These are phyloP conservation scores for Lepidotrigona ventralis DNA, from an alignment of 1,140 invertebrate species.

Conservation along the genomic window DNA sequence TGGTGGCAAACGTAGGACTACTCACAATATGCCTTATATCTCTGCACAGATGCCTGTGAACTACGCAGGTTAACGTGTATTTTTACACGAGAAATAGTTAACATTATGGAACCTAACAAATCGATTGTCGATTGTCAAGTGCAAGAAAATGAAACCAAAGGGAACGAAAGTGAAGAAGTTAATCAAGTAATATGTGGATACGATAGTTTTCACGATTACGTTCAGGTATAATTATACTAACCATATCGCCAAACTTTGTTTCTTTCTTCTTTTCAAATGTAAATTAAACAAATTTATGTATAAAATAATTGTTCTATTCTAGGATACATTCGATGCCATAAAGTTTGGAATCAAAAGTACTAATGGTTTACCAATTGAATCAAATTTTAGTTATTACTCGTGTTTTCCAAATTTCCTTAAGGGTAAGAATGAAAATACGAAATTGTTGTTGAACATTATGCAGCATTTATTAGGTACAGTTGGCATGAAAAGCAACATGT, in stretches of 20 bases:
- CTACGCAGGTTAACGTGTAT: too few species aligned
- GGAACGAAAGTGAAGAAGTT: constrained; percentile 14
- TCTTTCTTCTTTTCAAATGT: too few species aligned
- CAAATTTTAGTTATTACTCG: constrained; percentile 85
- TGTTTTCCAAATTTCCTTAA: constrained; percentile 86
- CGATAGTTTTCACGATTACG: constrained; percentile 54
- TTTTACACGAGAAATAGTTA: background rate
- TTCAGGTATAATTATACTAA: constrained; percentile 53
- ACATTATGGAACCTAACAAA: constrained; percentile 25
- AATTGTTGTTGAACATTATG: constrained; percentile 80
- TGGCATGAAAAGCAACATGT: constrained; percentile 83
- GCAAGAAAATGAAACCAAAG: background rate
- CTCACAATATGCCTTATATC: too few species aligned
- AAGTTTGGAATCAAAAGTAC: constrained; percentile 84
- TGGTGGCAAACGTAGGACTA: too few species aligned
- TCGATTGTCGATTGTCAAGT: background rate
- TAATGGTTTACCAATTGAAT: constrained; percentile 85
- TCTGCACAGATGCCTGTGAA: too few species aligned
- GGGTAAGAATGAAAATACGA: constrained; percentile 82
- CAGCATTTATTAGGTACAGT: constrained; percentile 82
- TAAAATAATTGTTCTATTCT: constrained; percentile 54
- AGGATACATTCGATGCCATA: constrained; percentile 82
- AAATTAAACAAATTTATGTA: background rate
- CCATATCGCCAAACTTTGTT: rapidly evolving
- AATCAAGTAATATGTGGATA: constrained; percentile 51